Base-by-base conservation (phyloP, 2,888 invertebrate species). In the Reticulitermes lucifugus region DNA sequence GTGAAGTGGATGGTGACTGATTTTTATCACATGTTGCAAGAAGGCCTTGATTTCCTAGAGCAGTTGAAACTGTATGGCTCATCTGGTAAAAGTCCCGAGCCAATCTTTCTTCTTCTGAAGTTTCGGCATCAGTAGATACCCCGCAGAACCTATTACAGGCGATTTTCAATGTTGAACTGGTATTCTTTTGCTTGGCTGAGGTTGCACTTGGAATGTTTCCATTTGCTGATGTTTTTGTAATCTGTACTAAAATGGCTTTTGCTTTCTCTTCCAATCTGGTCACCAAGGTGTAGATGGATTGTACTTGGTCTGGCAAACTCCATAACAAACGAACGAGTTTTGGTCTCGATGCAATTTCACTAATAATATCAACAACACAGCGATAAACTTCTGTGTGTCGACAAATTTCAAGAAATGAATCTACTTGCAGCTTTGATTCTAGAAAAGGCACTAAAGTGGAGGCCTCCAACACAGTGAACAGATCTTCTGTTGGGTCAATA, bases 381-480 rank as follows among this genome's bases (percentile, higher is more conserved):
- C 85, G 83, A 80, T 88, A 88, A 22, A 90, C 90, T 71, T 88
- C 87, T 73, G 89, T 89, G 86, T 90, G 90, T 84, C 89, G 88
- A 86, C 89, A 89, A 46, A 90, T 90, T 87, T 90, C 90, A n/a
- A 90, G 87, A 84, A 90, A 89, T 0, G 90, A 89, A 86, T 90
- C 89, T 21, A 89, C 89, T 60, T 85, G 85, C 46, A 87, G 79
- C 71, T 87, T 87, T 60, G 79, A 77, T 83, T 86, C 87, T 29
- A 87, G 60, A 35, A 87, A 87, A 71, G 87, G 87, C 75, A 87
- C 83, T 2, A 87, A 80, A 12, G 87, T 70, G 12, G 87, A 87
- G 46, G 84, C 86, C 70, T 87, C 86, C 29, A 87, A 29, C 22
- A 86, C 80, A 70, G 84, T 79, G 80, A 77, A 87, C 14, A 87